Base-by-base conservation (phyloP, 2,888 invertebrate species). In the Standfussiana lucernea region DNA sequence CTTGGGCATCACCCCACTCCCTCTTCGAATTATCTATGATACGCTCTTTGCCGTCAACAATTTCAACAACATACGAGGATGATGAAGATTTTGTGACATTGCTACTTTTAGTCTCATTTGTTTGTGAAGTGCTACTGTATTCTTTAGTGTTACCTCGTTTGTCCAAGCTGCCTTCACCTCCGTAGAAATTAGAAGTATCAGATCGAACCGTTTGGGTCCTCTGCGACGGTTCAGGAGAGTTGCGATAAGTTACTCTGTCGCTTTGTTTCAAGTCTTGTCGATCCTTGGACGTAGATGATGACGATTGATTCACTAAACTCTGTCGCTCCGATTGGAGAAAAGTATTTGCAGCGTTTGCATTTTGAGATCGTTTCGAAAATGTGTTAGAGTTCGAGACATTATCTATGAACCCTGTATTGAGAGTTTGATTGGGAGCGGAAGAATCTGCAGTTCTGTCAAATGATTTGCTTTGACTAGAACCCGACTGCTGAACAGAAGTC, bases 1-100 rank as follows among this genome's bases (percentile, higher is more conserved):
- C 95, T 90, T 97, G 89, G 65, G 94, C 95, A 89, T 96, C 96
- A 67, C 97, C 97, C 93, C 97, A 96, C 92, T 97, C 97, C 86
- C 97, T 97, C 69, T 97, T 97, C 72, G 97, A 97, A 86, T 96
- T 96, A 81, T 97, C 97, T 64, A 97, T 93, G 62, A 97, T 96
- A 59, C 97, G 94, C 93, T 97, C 97, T 91, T 97, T 97, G 2
- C 97, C 97, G 89, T 97, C 97, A 37, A 97, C 97, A 83, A 97
- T 97, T 94, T 98, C 98, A 67, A 98, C 97, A 47, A 97, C 97
- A 89, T 98, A 97, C 28, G 97, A 97, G 32, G 97, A 97, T 2
- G 97, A 97, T 56, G 97, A 97, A 50, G 97, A 97, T 91, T 97
- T 97, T 69, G 96, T 95, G 8, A 96, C 94, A 77, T 96, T 97